phyloP scores from a whole-genome alignment of 2,888 invertebrate genomes.

The Phyllotreta striolata region DNA sequence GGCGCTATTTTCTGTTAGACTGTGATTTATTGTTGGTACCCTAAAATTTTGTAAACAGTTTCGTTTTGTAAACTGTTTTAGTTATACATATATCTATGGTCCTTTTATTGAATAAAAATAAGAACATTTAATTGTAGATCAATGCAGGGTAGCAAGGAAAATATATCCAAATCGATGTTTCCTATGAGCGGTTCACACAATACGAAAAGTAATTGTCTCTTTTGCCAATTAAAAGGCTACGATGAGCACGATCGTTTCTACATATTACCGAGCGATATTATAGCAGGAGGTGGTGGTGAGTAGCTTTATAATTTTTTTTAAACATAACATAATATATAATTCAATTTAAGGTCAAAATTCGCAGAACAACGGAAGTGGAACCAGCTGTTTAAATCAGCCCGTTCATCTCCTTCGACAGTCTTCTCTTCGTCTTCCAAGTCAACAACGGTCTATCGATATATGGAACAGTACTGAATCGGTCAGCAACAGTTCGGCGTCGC shows the following conservation, averaged over 20 bases:
- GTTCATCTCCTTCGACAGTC: slow-evolving; percentile 49
- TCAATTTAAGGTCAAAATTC: no score
- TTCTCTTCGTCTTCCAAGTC: slow-evolving; percentile 43
- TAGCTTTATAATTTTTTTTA: no score
- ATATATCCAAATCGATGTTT: slow-evolving; percentile 59
- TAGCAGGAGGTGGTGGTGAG: slow-evolving; percentile 65
- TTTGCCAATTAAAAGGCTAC: no score
- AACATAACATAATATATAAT: no score
- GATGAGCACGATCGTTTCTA: slow-evolving; percentile 89
- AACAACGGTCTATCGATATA: slow-evolving; percentile 45
- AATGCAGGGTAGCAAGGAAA: slow-evolving; percentile 48
- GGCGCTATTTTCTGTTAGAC: no score
- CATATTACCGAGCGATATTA: slow-evolving; percentile 86
- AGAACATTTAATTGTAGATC: no score
- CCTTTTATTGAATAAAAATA: not conserved
- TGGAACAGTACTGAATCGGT: slow-evolving; percentile 60
- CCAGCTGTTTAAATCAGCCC: no score
- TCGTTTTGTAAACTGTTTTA: no score
- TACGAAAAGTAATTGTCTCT: slow-evolving; percentile 62
- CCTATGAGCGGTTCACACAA: slow-evolving; percentile 68
- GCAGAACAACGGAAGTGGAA: no score
- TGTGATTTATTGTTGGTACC: no score
- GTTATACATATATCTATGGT: no score
- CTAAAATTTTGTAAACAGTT: no score
- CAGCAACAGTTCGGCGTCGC: slow-evolving; percentile 60